Evolutionary conservation across 1,140 invertebrate species (phyloP).

Genomic region (Protaetia brevitarsis): DNA sequence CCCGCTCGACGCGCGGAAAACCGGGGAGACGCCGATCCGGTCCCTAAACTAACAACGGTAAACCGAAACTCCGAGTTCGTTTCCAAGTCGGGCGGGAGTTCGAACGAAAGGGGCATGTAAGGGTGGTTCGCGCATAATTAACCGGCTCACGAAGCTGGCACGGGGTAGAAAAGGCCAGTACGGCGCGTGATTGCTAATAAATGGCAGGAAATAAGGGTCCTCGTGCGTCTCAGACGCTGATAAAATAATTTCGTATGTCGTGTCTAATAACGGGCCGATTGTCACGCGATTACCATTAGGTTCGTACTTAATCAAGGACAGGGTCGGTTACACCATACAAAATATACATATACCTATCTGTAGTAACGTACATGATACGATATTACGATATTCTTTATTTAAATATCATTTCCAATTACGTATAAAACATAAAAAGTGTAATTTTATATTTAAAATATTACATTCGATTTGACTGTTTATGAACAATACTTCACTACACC

Average conservation of each 20-base stretch:
- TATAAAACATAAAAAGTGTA: too few species aligned
- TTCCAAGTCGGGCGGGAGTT: not conserved
- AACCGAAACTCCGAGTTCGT: not conserved
- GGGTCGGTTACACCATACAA: not conserved
- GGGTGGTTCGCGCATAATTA: constrained; percentile 47
- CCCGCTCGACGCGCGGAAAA: not conserved
- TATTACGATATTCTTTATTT: too few species aligned
- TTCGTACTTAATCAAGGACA: constrained; percentile 28
- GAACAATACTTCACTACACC: too few species aligned
- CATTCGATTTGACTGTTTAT: too few species aligned
- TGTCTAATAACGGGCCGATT: constrained; percentile 45
- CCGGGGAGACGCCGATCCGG: constrained; percentile 31
- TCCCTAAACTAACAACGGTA: constrained; percentile 38
- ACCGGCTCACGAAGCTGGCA: constrained; percentile 47
- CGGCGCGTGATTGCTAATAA: constrained; percentile 49
- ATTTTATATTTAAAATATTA: too few species aligned
- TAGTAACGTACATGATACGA: too few species aligned
- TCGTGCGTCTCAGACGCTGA: constrained; percentile 47
- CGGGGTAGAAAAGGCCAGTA: constrained; percentile 47
- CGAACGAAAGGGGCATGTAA: constrained; percentile 35
- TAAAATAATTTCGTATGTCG: constrained; percentile 51
- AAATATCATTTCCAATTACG: too few species aligned
- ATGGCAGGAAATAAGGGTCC: constrained; percentile 50
- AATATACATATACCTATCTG: not conserved
- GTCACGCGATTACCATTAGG: constrained; percentile 23